Conservation (phyloP, 2,797 vertebrate species). For the Fundulus diaphanus region DNA sequence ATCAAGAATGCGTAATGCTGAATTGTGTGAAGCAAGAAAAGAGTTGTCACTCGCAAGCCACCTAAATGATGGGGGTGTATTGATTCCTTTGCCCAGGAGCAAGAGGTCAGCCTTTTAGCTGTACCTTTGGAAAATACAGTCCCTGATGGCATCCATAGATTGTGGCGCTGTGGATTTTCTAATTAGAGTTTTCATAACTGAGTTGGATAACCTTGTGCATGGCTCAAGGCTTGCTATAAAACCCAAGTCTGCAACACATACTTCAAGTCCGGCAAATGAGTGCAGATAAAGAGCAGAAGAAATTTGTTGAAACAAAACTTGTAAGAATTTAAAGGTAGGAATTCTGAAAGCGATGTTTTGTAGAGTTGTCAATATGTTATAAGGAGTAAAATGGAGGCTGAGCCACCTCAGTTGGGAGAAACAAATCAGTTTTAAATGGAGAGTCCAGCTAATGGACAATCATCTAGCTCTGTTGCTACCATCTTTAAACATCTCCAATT, state of each 20-base stretch:
- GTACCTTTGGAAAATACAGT: conserved; percentile 56
- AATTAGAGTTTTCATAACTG: conserved; percentile 78
- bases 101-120: conserved; percentile 45
- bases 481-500: background rate
- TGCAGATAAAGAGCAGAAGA: conserved; percentile 21
- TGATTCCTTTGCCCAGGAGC: conserved; percentile 53
- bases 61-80: conserved; percentile 54
- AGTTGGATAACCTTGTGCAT: conserved; percentile 71
- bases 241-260: conserved; percentile 61
- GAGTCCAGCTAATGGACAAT: background rate
- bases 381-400: background rate
- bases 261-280: conserved; percentile 57
- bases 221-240: conserved; percentile 75
- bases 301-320: too few species aligned
- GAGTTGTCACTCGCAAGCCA: conserved; percentile 43
- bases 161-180: conserved; percentile 70
- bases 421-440: background rate
- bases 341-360: too few species aligned
- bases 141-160: conserved; percentile 71
- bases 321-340: too few species aligned
- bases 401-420: background rate
- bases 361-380: too few species aligned
- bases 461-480: background rate
- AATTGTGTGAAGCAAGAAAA: conserved; percentile 48
- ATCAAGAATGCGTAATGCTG: conserved; percentile 58